These are phyloP conservation scores for Aspidiotus rigidus DNA, from an alignment of 2,888 invertebrate species.

Conservation along the genomic window DNA sequence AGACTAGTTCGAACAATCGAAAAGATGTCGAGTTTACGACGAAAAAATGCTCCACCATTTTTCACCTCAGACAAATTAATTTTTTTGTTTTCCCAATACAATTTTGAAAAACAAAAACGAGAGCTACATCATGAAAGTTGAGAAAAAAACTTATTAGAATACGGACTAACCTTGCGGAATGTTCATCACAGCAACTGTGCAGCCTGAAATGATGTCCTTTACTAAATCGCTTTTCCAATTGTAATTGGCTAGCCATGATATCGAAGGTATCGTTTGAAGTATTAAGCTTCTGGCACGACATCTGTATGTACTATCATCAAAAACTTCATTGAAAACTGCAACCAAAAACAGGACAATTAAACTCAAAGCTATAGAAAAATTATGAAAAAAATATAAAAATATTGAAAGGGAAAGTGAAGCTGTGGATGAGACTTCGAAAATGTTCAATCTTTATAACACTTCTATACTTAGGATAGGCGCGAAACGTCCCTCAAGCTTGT, in stretches of 20 bases:
- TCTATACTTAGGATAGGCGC: too few relatives aligned
- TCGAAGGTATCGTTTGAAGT: conserved; percentile 39
- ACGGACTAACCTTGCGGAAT: conserved; percentile 65
- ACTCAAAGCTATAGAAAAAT: background rate
- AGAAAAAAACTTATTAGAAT: background rate
- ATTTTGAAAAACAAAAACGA: too few relatives aligned
- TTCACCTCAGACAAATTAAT: too few relatives aligned
- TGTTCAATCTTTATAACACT: too few relatives aligned
- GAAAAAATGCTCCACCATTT: too few relatives aligned
- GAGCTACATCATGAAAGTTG: too few relatives aligned
- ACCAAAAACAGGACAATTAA: background rate
- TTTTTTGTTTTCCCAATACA: too few relatives aligned
- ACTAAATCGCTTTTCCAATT: conserved; percentile 43
- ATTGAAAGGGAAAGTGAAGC: background rate
- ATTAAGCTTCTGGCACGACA: conserved; percentile 14
- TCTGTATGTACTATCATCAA: conserved; percentile 21
- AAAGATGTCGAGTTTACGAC: too few relatives aligned
- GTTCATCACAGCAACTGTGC: conserved; percentile 84
- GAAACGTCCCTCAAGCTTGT: too few relatives aligned
- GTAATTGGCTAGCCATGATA: conserved; percentile 43
- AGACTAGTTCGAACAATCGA: too few relatives aligned
- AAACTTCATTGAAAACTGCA: conserved; percentile 16
- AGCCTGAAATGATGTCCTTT: conserved; percentile 68
- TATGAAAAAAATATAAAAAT: conserved; percentile 9
- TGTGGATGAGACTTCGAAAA: too few relatives aligned